These are phyloP conservation scores for Zoanthus gigantus DNA, from an alignment of 92 coral and sea anemone species.

Conservation along the genomic window DNA sequence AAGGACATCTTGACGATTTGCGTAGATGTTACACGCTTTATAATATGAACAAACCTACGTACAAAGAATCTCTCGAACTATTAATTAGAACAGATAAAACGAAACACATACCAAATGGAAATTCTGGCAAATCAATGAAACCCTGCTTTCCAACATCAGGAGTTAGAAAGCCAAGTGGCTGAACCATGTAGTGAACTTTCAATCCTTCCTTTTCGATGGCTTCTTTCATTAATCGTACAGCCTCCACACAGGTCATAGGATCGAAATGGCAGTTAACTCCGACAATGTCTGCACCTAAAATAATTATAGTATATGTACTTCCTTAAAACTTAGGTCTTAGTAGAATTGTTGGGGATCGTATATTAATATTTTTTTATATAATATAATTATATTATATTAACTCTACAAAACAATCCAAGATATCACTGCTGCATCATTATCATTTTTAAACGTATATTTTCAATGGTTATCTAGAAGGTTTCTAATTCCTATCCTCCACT, in stretches of 20 bases:
- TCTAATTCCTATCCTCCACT: too few relatives aligned
- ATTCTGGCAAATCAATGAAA: constrained; percentile 97
- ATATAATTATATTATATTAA: too few relatives aligned
- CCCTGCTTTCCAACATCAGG: constrained; percentile 97
- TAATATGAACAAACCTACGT: too few relatives aligned
- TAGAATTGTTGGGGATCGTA: too few relatives aligned
- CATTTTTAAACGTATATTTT: too few relatives aligned
- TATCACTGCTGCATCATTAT: too few relatives aligned
- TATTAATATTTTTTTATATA: too few relatives aligned
- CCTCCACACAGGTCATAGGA: constrained; percentile 78
- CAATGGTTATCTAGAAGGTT: too few relatives aligned
- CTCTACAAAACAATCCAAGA: not conserved
- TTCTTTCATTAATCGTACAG: constrained; percentile 87
- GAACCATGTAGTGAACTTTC: constrained; percentile 90
- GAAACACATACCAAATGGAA: constrained; percentile 89
- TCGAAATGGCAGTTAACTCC: constrained; percentile 97
- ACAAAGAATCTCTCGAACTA: not conserved
- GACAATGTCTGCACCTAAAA: constrained; percentile 92
- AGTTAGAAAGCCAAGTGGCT: constrained; percentile 88
- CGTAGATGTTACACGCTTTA: too few relatives aligned
- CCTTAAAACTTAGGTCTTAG: not conserved
- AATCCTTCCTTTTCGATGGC: constrained; percentile 93
- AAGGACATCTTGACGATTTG: too few relatives aligned
- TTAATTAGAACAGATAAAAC: not conserved
- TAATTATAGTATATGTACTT: not conserved